Conservation (phyloP, 2,797 vertebrate genomes). For the Cryptoprocta ferox region DNA sequence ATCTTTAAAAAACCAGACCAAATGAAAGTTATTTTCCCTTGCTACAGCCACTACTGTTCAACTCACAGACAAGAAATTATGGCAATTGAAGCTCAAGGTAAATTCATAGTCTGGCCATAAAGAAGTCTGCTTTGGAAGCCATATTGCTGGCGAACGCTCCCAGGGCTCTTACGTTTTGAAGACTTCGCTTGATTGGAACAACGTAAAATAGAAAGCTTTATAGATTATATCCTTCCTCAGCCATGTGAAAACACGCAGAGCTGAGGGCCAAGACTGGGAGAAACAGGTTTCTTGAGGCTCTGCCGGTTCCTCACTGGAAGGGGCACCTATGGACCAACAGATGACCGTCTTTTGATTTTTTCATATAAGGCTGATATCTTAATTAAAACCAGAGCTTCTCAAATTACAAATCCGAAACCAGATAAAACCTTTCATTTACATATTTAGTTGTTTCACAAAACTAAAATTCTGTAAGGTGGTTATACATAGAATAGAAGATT, state of each 20-base stretch:
- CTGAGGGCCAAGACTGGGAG: conserved; percentile 70
- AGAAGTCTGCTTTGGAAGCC: conserved; percentile 62
- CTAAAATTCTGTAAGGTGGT: not conserved
- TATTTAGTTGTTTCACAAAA: conserved; percentile 62
- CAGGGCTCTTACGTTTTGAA: conserved; percentile 64
- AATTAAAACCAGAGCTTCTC: conserved; percentile 64
- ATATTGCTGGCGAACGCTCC: conserved; percentile 68
- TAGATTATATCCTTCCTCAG: conserved; percentile 61
- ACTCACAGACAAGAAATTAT: conserved; percentile 22
- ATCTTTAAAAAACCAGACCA: conserved; percentile 42
- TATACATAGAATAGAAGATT: not conserved
- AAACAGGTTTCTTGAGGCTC: conserved; percentile 73
- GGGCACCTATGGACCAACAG: conserved; percentile 45
- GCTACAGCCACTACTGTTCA: conserved; percentile 58
- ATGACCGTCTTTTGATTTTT: not conserved
- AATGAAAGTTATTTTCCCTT: conserved; percentile 54
- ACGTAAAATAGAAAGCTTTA: conserved; percentile 58
- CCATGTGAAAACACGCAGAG: conserved; percentile 61
- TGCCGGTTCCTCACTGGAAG: conserved; percentile 68
- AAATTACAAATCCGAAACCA: conserved; percentile 62
- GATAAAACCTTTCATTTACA: conserved; percentile 55
- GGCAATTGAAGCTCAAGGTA: conserved; percentile 68
- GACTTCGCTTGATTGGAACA: conserved; percentile 45
- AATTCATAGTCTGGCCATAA: conserved; percentile 66
- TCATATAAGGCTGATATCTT: conserved; percentile 27